These are phyloP conservation scores for Pangasius larnaudii DNA, from an alignment of 2,797 vertebrate genomes.

Conservation along the genomic window DNA sequence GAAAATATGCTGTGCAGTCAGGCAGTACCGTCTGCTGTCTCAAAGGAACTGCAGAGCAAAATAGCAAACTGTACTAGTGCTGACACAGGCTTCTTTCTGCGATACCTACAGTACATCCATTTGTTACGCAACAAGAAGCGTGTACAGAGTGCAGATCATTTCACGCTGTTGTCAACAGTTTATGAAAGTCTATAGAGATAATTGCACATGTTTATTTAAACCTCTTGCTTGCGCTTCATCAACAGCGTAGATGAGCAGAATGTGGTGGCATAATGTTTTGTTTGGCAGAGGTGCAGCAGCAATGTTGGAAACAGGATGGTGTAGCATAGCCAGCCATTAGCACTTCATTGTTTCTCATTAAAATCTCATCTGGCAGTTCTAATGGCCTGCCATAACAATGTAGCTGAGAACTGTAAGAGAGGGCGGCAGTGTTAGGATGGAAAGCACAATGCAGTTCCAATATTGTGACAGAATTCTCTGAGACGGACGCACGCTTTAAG, in stretches of 20 bases:
- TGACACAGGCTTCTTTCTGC: neutral
- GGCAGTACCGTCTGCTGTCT: constrained; percentile 8
- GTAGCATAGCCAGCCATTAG: constrained; percentile 5
- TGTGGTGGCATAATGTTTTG: neutral
- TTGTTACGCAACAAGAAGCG: neutral
- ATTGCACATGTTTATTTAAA: neutral
- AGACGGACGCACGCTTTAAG: neutral
- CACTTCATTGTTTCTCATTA: constrained; percentile 34
- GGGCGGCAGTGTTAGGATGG: neutral
- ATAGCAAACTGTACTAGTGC: constrained; percentile 19
- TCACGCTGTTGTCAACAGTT: neutral
- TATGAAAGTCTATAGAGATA: neutral
- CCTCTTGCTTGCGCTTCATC: neutral
- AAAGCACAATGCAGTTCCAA: neutral
- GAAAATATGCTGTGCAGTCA: constrained; percentile 2
- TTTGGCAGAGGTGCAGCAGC: neutral
- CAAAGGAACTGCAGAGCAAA: neutral
- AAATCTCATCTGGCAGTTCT: constrained; percentile 30
- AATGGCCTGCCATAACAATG: constrained; percentile 5
- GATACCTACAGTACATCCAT: neutral
- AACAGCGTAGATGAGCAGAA: neutral
- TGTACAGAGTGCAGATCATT: constrained; percentile 8
- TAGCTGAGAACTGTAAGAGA: neutral
- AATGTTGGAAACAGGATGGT: neutral
- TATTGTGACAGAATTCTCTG: neutral